Base-by-base conservation (phyloP, 2,888 invertebrate species). In the Plemyria rubiginata region DNA sequence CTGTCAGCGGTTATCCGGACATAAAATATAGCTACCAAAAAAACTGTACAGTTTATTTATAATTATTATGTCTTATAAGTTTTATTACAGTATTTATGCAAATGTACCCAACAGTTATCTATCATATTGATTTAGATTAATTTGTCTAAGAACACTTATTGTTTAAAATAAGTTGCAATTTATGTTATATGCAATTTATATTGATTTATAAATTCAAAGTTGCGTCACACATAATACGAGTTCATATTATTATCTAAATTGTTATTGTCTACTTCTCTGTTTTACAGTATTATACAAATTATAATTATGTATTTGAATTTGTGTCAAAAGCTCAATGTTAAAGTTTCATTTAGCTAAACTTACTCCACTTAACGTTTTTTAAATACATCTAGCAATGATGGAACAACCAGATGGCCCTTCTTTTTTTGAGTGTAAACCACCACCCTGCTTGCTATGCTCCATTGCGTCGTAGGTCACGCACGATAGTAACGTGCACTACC, bases 291-390 rank as follows among this genome's bases (percentile, higher is more conserved):
- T 88, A 88, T 71, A 77, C 84, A 86, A 80, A 84, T 70, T 79
- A 70, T 70, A 79, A 70, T 73, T 65, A 67, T 62, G 55, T 74
- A 76, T 81, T 84, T 79, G 72, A 80, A 80, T 81, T 75, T 80
- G 84, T 87, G 89, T 90, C 88, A 84, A 86, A 87, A 85, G 89
- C 90, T 90, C 90, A 89, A 90, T 85, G 77, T 81, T 77, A 80
- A 80, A 75, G 72, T 77, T 62, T 61, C 51, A 54, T 41, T 48
- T 54, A 45, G 16, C 16, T 45, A 12, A 50, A 54, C 38, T 22
- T 52, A 55, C 38, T 60, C 51, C 51, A 54, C 52, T 22, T 43
- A 32, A 32, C 32, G n/a, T n/a, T n/a, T n/a, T n/a, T n/a, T n/a
- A n/a, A n/a, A n/a, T n/a, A n/a, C n/a, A n/a, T n/a, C n/a, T n/a